A percentile compares a stretch with the other conserved stretches of the same genome.
Conservation (phyloP, 2,888 invertebrate species). For the Drosophila crucigera region DNA sequence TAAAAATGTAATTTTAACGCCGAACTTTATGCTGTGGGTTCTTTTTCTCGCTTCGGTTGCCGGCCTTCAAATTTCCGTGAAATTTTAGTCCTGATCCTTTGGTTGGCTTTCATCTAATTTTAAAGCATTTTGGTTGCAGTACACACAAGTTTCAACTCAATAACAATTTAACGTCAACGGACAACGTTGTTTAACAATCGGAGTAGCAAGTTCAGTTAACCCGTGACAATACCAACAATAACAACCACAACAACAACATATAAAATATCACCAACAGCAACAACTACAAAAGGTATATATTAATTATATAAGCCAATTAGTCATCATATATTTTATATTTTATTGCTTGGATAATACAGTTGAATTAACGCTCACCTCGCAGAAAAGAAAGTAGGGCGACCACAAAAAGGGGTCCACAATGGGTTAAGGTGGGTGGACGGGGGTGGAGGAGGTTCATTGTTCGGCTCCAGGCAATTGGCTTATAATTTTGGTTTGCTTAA, state of each 20-base stretch:
- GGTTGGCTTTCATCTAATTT: constrained; percentile 17
- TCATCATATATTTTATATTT: constrained; percentile 48
- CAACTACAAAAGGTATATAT: constrained; percentile 57
- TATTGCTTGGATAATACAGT: constrained; percentile 54
- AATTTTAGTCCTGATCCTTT: constrained; percentile 12
- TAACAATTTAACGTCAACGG: constrained; percentile 27
- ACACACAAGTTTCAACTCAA: constrained; percentile 11
- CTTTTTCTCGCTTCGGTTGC: constrained; percentile 1
- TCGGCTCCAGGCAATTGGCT: constrained; percentile 32
- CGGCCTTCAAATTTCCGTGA: not conserved
- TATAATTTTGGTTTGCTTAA: constrained; percentile 41
- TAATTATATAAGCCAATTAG: constrained; percentile 57
- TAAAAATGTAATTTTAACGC: constrained; percentile 50
- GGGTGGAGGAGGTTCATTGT: constrained; percentile 6
- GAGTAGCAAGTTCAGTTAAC: constrained; percentile 25
- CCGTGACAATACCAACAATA: constrained; percentile 11
- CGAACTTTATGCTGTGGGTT: constrained; percentile 42
- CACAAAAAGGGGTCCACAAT: constrained; percentile 37
- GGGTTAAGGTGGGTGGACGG: not conserved
- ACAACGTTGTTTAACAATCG: constrained; percentile 12
- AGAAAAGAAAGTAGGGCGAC: constrained; percentile 10
- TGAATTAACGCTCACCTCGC: constrained; percentile 37
- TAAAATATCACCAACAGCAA: constrained; percentile 6
- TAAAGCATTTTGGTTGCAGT: constrained; percentile 39
- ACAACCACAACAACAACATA: constrained; percentile 1